Conservation (phyloP, 1,140 invertebrate genomes). For the Hylyphantes graminicola region DNA sequence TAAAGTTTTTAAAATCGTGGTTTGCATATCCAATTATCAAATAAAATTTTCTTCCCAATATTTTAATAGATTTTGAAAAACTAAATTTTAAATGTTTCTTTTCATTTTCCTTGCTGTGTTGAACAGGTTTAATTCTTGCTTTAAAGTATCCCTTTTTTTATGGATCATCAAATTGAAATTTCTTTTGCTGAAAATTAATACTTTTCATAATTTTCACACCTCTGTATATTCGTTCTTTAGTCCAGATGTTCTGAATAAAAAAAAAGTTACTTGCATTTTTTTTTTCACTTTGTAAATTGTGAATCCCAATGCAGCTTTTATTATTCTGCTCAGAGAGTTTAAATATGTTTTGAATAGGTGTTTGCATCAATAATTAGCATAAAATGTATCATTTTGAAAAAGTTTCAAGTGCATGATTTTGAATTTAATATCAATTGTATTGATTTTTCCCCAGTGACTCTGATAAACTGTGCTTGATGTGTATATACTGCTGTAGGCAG, state of each 20-base stretch:
- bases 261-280: not conserved
- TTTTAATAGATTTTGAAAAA: too few relatives aligned
- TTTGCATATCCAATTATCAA: too few relatives aligned
- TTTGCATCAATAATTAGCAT: not conserved
- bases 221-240: not conserved
- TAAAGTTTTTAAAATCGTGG: too few relatives aligned
- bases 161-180: not conserved
- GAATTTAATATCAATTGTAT: too few relatives aligned
- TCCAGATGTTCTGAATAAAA: too few relatives aligned
- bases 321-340: not conserved
- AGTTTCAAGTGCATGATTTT: not conserved
- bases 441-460: too few relatives aligned
- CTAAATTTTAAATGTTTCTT: too few relatives aligned
- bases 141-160: not conserved
- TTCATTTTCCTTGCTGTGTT: too few relatives aligned
- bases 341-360: not conserved
- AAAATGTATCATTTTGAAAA: not conserved
- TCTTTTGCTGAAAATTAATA: not conserved
- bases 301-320: not conserved
- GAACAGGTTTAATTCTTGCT: too few relatives aligned
- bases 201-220: not conserved
- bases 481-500: not conserved
- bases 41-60: too few relatives aligned
- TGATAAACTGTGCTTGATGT: not conserved
- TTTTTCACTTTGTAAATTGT: not conserved